Evolutionary conservation across 2,797 vertebrate genomes (phyloP), one percentile per base, ranked within the genome.

Genomic region (Uromys caudimaculatus): DNA sequence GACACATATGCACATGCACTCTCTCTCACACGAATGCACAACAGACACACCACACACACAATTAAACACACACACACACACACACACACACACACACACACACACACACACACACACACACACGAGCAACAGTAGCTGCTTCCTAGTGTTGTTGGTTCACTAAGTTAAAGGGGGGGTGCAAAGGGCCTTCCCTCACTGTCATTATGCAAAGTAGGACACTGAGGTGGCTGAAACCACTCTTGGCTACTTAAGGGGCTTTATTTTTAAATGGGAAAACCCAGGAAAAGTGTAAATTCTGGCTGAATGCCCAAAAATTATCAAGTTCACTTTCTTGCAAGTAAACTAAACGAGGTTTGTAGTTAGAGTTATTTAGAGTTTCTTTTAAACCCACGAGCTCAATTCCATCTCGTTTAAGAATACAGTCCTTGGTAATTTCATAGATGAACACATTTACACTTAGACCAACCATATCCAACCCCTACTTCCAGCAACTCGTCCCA

Each of bases 201-300:
- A 73, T 83, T 75, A 79, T 60, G 60, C 21, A 83, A n/a, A 73
- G 21, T 17, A 52, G 27, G 32, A 6, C 73, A 38, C 12, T 76
- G 56, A 81, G 77, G 27, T 41, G 38, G 47, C 35, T 47, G 58
- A 29, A n/a, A n/a, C 13, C 19, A 29, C 58, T 54, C 71, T 95
- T 87, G 79, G 76, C 83, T 60, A 88, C 64, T 85, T 83, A 89
- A 24, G 41, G 29, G 23, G 10, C 38, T n/a, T 19, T 71, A 13
- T 24, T 38, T 95, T 54, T 94, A 89, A 64, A 86, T 90, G 62
- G 77, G 64, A 69, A 85, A 85, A 76, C 75, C 24, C 56, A 27
- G 41, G 47, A 90, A 90, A 95, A 85, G 50, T 62, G 35, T 69
- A 94, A 89, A 77, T 88, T 96, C 14, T 78, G 24, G 47, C 23